Evolutionary conservation across 2,113 vertebrate species (phyloP).

Genomic region (Onychostoma macrolepis): DNA sequence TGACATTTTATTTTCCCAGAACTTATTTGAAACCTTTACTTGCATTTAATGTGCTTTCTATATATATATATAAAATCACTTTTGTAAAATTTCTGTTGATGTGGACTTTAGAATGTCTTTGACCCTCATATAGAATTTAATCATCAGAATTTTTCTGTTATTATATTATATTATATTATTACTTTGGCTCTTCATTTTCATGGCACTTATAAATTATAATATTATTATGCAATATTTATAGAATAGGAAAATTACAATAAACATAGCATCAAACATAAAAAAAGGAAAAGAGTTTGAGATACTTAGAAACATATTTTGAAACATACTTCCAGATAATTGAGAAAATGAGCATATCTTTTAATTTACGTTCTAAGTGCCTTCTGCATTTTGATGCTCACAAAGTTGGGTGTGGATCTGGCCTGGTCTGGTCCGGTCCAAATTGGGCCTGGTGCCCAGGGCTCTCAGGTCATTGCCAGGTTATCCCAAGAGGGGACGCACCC

Average conservation of each 20-base stretch:
- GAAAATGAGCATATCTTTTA: not conserved
- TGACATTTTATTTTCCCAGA: too few relatives aligned
- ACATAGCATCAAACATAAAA: not conserved
- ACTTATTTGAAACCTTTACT: too few relatives aligned
- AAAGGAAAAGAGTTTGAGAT: not conserved
- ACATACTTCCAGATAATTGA: not conserved
- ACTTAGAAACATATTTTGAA: not conserved
- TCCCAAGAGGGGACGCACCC: conserved; percentile 86
- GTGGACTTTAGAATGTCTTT: too few relatives aligned
- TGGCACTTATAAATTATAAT: not conserved
- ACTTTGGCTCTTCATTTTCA: not conserved
- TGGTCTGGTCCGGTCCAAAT: conserved; percentile 68
- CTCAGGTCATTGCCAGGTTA: conserved; percentile 84
- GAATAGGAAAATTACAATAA: not conserved
- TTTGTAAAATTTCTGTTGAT: too few relatives aligned
- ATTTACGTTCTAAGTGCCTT: not conserved
- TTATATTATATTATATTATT: not conserved
- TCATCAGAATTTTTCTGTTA: too few relatives aligned
- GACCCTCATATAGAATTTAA: too few relatives aligned
- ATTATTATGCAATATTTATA: not conserved
- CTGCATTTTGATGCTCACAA: not conserved
- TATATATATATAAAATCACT: too few relatives aligned
- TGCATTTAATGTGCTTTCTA: too few relatives aligned
- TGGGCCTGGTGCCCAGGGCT: conserved; percentile 72
- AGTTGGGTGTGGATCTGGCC: conserved; percentile 45